These are phyloP conservation scores for Calcarius lapponicus DNA, from an alignment of 2,797 vertebrate species.

Conservation along the genomic window DNA sequence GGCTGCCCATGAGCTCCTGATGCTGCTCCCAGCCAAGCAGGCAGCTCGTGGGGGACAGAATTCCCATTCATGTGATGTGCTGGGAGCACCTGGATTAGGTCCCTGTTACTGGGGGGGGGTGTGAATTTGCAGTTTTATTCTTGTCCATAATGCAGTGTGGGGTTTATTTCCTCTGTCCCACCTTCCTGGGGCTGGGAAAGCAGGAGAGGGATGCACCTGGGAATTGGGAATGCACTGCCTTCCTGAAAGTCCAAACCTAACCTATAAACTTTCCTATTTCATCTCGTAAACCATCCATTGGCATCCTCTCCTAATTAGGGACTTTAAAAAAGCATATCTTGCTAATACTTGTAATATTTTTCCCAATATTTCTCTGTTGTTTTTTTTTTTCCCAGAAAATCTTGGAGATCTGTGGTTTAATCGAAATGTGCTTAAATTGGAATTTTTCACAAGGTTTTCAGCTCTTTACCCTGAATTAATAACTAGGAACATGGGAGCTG, in stretches of 20 bases:
- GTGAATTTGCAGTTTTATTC: neutral
- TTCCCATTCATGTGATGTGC: accelerated
- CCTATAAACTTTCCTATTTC: accelerated
- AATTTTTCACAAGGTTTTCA: neutral
- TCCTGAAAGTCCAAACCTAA: neutral
- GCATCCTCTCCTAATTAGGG: neutral
- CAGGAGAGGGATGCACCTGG: neutral
- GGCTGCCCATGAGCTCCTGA: neutral
- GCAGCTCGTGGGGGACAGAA: accelerated
- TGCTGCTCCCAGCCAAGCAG: neutral
- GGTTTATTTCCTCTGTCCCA: neutral
- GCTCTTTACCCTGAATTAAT: neutral
- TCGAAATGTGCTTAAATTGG: neutral
- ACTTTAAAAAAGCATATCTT: neutral
- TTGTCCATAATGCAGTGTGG: accelerated
- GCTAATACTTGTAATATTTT: neutral
- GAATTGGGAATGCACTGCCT: neutral
- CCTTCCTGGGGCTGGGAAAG: neutral
- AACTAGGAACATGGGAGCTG: neutral
- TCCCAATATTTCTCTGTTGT: accelerated
- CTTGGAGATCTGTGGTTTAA: neutral
- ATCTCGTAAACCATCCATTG: neutral
- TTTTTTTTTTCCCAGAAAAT: neutral
- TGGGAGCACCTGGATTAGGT: neutral
- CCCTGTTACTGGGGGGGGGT: too few relatives aligned